Evolutionary conservation across 1,140 invertebrate species (phyloP), one percentile per base, ranked within the genome.

Genomic region (Achatina immaculata): DNA sequence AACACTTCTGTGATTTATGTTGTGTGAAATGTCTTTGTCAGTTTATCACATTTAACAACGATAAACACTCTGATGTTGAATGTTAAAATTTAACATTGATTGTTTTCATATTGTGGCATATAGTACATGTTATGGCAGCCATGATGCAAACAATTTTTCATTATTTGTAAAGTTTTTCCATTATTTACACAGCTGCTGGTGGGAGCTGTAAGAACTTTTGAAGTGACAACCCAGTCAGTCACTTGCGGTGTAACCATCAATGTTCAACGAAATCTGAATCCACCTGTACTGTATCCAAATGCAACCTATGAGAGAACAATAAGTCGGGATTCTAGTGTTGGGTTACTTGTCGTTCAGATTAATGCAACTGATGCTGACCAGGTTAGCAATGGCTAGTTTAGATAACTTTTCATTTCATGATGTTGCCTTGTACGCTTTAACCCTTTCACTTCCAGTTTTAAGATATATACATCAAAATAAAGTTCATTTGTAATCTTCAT

Each of bases 281-380:
- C 95, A 34, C 96, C 96, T 0, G 45, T 95, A 16, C 98, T 98
- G 88, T 11, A 0, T 31, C 36, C 21, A n/a, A 93, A 93, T 83
- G 93, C 94, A 81, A 91, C 93, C 0, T 97, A 98, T 83, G 94
- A 95, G 87, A 94, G 94, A 1, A 93, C 92, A 40, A 94, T 97
- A 9, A 95, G 95, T 2, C 96, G 97, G 92, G 97, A 97, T 90
- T 92, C 94, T 48, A 93, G 94, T 0, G 94, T 87, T 48, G 87
- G 96, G 87, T 93, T 94, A 85, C 93, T 94, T 76, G 94, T 97
- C 28, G 93, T 94, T 42, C 95, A 95, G 91, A 95, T 97, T 45
- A 92, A 91, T 83, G 92, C 92, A 74, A 84, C 66, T n/a, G 84
- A 86, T 84, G 73, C 65, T 72, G 87, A 89, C 83, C 66, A 48